A percentile compares a stretch with the other conserved stretches of the same genome.
phyloP scores from a whole-genome alignment of 2,113 vertebrate genomes.

The Ictidomys tridecemlineatus region DNA sequence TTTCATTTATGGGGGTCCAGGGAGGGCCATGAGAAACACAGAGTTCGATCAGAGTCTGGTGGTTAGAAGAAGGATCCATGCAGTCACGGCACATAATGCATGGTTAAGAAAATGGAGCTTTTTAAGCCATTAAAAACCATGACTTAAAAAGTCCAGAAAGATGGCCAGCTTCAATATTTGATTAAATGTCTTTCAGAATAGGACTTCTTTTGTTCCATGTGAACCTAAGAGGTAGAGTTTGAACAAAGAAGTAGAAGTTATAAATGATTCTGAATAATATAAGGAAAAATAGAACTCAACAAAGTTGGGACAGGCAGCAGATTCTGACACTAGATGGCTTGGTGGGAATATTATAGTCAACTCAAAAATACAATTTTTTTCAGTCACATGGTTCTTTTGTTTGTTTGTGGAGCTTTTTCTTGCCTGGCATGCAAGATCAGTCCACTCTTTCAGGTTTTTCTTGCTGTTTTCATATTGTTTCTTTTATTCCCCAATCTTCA shows the following conservation, averaged over 20 bases:
- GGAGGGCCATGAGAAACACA: not conserved
- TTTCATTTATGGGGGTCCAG: not conserved
- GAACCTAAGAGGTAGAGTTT: not conserved
- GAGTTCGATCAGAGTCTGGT: not conserved
- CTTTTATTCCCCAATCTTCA: not conserved
- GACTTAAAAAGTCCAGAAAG: not conserved
- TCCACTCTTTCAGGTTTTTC: not conserved
- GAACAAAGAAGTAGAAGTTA: not conserved
- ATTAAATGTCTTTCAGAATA: not conserved
- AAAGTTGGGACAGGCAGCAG: not conserved
- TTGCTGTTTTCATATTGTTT: not conserved
- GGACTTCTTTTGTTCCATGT: not conserved
- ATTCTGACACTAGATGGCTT: not conserved
- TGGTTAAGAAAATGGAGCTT: not conserved
- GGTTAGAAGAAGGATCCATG: not conserved
- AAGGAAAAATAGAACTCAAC: slow-evolving; percentile 17
- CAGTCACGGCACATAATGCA: no score
- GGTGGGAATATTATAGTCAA: not conserved
- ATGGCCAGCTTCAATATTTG: not conserved
- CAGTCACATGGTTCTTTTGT: not conserved
- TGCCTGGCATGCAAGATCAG: not conserved
- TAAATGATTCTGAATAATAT: not conserved
- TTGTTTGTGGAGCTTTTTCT: not conserved
- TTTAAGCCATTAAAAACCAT: not conserved
- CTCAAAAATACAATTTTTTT: not conserved